Evolutionary conservation across 2,113 vertebrate species (phyloP).

Genomic region (Chionis minor): DNA sequence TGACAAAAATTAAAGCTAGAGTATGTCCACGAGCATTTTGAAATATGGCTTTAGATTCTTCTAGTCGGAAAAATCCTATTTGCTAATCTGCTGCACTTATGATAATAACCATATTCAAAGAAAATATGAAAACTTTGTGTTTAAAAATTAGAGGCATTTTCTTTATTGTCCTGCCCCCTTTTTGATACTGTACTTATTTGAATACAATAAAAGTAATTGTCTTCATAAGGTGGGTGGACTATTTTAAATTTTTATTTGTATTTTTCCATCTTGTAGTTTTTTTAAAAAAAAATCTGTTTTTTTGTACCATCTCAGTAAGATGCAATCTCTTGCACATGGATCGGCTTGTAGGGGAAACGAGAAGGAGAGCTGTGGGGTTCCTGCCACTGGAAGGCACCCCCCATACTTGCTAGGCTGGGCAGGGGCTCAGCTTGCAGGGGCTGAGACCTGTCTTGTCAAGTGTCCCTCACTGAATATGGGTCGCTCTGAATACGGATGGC

Average conservation of each 20-base stretch:
- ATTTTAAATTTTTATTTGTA: not conserved
- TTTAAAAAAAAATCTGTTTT: not conserved
- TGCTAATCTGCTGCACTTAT: not conserved
- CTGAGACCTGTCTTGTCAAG: not conserved
- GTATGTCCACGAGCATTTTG: not conserved
- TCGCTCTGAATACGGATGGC: not conserved
- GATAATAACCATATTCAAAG: not conserved
- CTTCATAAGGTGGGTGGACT: not conserved
- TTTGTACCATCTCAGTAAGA: not conserved
- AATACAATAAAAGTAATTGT: not conserved
- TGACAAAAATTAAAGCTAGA: not conserved
- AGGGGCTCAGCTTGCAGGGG: not conserved
- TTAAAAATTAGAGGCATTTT: not conserved
- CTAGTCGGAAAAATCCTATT: not conserved
- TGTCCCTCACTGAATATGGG: not conserved
- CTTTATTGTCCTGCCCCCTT: not conserved
- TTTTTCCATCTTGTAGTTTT: not conserved
- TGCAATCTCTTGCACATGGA: not conserved
- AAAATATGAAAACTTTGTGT: not conserved
- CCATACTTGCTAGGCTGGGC: not conserved
- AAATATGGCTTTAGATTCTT: not conserved
- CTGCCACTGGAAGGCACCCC: not conserved
- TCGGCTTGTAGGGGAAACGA: not conserved
- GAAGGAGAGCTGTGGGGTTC: not conserved
- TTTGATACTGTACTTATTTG: not conserved